Base-by-base conservation (phyloP, 2,113 vertebrate species). In the Calidris pugnax region DNA sequence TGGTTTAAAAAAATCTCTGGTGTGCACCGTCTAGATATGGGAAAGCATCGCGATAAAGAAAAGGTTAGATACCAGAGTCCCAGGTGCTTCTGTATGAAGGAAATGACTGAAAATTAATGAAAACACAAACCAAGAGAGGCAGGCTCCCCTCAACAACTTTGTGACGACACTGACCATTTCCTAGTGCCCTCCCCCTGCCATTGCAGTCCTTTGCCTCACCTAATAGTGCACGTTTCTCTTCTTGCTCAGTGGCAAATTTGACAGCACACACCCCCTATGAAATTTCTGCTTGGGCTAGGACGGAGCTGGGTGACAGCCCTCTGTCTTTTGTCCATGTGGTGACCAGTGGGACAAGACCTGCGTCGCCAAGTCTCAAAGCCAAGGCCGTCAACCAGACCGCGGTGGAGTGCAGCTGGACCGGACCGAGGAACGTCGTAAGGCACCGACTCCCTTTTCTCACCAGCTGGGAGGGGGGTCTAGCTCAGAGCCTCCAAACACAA, bases 211-310 rank as follows among this genome's bases (percentile, higher is more conserved):
- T 32, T 45, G 39, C 90, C 74, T 94, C 74, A 18, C n/a, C 85
- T 91, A 68, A 93, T 9, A 41, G 67, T 13, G 53, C 82, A 27
- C 12, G 5, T 89, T 86, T 90, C 75, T 94, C 85, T 93, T 88
- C 77, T 75, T 85, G 87, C 89, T 48, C 90, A 99, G 99, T 98
- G 59, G 87, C 94, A 18, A 99, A 99, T 95, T 96, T 99, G 97
- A 99, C 99, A 20, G 98, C 99, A 9, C 99, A 99, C 7, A 99
- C 99, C 0, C 60, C 98, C 55, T 99, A 99, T 24, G 99, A 99
- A 95, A 98, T 99, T 97, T 99, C 99, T 11, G 99, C 99, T 16
- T 99, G 99, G 99, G 99, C 99, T 67, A 99, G 98, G 97, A 99
- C 99, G 2, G 98, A 97, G 41, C 95, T 99, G 35, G 99, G 99